Base-by-base conservation (phyloP, 2,888 invertebrate species). In the Euphydryas editha region DNA sequence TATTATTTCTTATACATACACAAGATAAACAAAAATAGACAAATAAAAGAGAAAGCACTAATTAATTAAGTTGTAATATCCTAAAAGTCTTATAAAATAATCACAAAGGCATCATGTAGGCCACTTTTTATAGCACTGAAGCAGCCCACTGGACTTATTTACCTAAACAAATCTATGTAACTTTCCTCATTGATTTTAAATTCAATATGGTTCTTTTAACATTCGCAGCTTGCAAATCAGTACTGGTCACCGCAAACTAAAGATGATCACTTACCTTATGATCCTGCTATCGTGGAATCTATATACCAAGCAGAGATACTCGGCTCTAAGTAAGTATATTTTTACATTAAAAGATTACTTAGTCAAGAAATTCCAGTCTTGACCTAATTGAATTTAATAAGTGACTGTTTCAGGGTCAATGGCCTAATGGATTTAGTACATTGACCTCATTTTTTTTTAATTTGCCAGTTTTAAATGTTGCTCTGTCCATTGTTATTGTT, bases 231-330 rank as follows among this genome's bases (percentile, higher is more conserved):
- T 36, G 98, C 99, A 1, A 95, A 96, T 70, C 96, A 97, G 81
- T 98, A 98, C 84, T 99, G 99, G 99, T 96, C 98, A 0, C 97
- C 98, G 0, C 96, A 97, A 83, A 96, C 97, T 0, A 93, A 94
- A 62, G 94, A 94, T 11, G 92, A 94, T 4, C 97, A 97, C 90
- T 84, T 95, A 77, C 94, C 95, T 55, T 98, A 95, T 81, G 95
- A 96, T 91, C 92, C 95, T 30, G 92, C 95, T 80, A 94, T 99
- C 75, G 95, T 99, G 73, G 98, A 98, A 80, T 96, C 98, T 76
- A 96, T 99, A 75, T 99, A 99, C 81, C 90, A 94, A 62, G 95
- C 96, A 81, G 99, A 99, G 90, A 97, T 99, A 78, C 94, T 95
- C 66, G 96, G 96, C 62, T 95, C 97, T 77, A 96, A 95, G 95